Evolutionary conservation across 2,797 vertebrate genomes (phyloP).

Genomic region (Acanthurus tractus): DNA sequence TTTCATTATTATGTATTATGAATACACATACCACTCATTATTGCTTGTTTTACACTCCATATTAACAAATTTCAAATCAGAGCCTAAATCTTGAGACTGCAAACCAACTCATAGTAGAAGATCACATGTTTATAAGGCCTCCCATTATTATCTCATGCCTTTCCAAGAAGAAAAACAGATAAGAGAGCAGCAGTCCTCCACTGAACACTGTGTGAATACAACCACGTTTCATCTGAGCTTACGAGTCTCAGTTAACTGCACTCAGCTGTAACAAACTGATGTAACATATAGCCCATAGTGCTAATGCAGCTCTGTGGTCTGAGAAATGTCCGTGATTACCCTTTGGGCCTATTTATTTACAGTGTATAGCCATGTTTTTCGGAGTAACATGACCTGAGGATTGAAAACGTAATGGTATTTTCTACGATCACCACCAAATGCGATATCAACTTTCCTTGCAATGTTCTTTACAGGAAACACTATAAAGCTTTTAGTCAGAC

Average conservation of each 20-base stretch:
- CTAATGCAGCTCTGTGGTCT: slow-evolving; percentile 53
- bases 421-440: slow-evolving; percentile 43
- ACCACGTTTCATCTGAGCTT: slow-evolving; percentile 47
- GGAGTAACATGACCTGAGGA: slow-evolving; percentile 41
- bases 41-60: slow-evolving; percentile 7
- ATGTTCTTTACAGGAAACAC: slow-evolving; percentile 51
- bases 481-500: slow-evolving; percentile 63
- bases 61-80: slow-evolving; percentile 28
- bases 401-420: slow-evolving; percentile 51
- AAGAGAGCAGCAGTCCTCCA: slow-evolving; percentile 26
- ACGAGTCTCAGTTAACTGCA: slow-evolving; percentile 59
- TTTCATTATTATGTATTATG: background rate
- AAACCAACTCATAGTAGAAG: slow-evolving; percentile 8
- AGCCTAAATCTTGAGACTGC: slow-evolving; percentile 12
- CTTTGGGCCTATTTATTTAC: slow-evolving; percentile 62
- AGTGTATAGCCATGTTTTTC: slow-evolving; percentile 44
- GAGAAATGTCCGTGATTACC: slow-evolving; percentile 57
- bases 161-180: slow-evolving; percentile 28
- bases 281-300: slow-evolving; percentile 64
- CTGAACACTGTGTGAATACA: slow-evolving; percentile 42
- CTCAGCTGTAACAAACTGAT: slow-evolving; percentile 69
- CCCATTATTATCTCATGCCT: slow-evolving; percentile 24
- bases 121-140: slow-evolving; percentile 19
- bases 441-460: slow-evolving; percentile 45
- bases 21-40: background rate